A percentile compares a stretch with the other conserved stretches of the same genome.
These are phyloP conservation scores for Argyresthia goedartella DNA, from an alignment of 2,888 invertebrate species.

Conservation along the genomic window DNA sequence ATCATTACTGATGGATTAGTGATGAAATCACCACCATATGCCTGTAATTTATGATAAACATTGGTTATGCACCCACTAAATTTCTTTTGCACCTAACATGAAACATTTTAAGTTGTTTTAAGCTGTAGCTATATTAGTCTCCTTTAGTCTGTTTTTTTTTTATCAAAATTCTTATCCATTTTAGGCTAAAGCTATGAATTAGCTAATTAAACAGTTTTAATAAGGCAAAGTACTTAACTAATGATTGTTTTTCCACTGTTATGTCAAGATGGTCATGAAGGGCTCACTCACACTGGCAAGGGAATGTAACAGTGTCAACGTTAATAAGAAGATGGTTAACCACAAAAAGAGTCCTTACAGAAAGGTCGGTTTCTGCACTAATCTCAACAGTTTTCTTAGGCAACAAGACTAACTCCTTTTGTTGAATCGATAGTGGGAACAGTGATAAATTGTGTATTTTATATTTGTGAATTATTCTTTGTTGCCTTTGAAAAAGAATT, in stretches of 20 bases:
- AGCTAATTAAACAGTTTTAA: constrained; percentile 1
- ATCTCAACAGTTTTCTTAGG: constrained; percentile 29
- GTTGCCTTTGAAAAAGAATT: constrained; percentile 1
- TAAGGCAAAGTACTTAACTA: constrained; percentile 5
- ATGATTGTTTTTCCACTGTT: constrained; percentile 24
- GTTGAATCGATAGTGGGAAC: too few relatives aligned
- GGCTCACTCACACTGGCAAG: constrained; percentile 58
- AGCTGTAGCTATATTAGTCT: too few relatives aligned
- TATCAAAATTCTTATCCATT: too few relatives aligned
- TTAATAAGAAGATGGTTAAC: constrained; percentile 61
- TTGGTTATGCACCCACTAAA: too few relatives aligned
- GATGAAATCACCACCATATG: too few relatives aligned
- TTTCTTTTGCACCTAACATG: too few relatives aligned
- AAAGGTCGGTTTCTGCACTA: constrained; percentile 46
- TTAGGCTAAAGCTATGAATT: not conserved
- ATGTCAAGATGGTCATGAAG: constrained; percentile 67
- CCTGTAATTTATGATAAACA: too few relatives aligned
- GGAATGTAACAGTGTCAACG: constrained; percentile 48
- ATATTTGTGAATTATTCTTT: too few relatives aligned
- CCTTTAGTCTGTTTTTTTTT: too few relatives aligned
- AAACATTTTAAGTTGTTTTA: too few relatives aligned
- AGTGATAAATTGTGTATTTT: too few relatives aligned
- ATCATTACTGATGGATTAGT: too few relatives aligned
- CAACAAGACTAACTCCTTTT: constrained; percentile 28
- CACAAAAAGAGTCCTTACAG: constrained; percentile 57